Conservation (phyloP, 2,113 vertebrate species). For the Cochlearius cochlearius region DNA sequence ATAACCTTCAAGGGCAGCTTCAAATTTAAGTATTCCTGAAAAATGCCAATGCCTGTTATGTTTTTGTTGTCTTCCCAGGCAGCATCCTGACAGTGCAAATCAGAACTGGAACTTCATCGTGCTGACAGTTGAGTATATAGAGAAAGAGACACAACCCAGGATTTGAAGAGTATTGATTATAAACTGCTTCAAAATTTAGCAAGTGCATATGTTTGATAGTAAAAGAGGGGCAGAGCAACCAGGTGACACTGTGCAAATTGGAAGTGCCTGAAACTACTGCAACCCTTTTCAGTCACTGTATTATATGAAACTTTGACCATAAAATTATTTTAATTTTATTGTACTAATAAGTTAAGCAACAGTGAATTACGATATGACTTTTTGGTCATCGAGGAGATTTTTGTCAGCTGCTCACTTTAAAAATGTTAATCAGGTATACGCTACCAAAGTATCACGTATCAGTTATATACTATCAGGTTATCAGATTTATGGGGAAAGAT, state of each 20-base stretch:
- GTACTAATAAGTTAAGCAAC: not conserved
- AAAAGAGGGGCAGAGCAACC: not conserved
- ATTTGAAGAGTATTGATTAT: not conserved
- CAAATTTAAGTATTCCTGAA: not conserved
- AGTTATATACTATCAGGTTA: not conserved
- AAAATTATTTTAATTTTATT: not conserved
- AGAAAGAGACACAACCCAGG: not conserved
- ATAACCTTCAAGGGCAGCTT: not conserved
- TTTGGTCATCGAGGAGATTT: not conserved
- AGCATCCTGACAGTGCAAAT: not conserved
- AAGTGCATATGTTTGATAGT: fast-evolving
- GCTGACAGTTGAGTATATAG: fast-evolving
- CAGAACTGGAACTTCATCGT: not conserved
- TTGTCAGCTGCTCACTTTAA: not conserved
- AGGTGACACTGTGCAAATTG: not conserved
- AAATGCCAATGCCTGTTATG: not conserved
- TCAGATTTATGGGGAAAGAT: not conserved
- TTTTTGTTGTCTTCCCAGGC: not conserved
- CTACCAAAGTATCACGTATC: not conserved
- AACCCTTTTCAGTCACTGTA: not conserved
- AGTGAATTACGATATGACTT: not conserved
- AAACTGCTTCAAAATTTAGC: not conserved
- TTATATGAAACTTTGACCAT: not conserved
- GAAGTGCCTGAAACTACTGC: not conserved
- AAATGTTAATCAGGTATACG: not conserved